Conservation (phyloP, 2,113 vertebrate genomes). For the Corydoras sp. region DNA sequence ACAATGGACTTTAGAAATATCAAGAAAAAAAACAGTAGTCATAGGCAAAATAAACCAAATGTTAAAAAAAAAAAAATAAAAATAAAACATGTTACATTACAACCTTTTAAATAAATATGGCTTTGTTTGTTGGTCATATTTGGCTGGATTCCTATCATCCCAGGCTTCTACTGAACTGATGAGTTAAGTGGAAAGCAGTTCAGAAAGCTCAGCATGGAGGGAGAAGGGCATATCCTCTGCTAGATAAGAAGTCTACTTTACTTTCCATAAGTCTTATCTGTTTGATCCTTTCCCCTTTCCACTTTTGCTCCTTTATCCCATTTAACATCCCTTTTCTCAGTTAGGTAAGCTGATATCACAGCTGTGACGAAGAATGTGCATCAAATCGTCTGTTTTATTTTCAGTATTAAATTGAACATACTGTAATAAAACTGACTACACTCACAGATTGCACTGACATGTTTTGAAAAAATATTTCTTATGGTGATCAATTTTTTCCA, state of each 20-base stretch:
- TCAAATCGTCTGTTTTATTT: neutral
- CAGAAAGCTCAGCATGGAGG: constrained; percentile 6
- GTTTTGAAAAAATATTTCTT: too few relatives aligned
- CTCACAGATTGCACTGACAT: too few relatives aligned
- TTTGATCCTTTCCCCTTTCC: constrained; percentile 24
- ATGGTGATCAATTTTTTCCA: too few relatives aligned
- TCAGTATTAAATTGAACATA: neutral
- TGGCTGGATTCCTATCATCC: neutral
- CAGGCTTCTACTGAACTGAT: neutral
- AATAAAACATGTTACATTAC: too few relatives aligned
- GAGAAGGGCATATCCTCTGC: constrained; percentile 32
- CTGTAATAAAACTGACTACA: too few relatives aligned
- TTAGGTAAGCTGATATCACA: constrained; percentile 18
- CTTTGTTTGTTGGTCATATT: neutral
- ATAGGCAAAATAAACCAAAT: too few relatives aligned
- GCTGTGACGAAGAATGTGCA: neutral
- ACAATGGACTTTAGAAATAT: too few relatives aligned
- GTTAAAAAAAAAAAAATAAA: too few relatives aligned
- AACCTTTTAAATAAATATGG: neutral
- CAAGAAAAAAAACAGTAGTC: too few relatives aligned
- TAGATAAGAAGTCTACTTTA: constrained; percentile 34
- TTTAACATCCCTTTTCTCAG: constrained; percentile 23
- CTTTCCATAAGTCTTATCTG: constrained; percentile 42
- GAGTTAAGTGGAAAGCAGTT: constrained; percentile 5
- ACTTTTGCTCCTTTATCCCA: constrained; percentile 6